phyloP scores from a whole-genome alignment of 2,113 vertebrate genomes.

The Phyllopteryx taeniolatus region DNA sequence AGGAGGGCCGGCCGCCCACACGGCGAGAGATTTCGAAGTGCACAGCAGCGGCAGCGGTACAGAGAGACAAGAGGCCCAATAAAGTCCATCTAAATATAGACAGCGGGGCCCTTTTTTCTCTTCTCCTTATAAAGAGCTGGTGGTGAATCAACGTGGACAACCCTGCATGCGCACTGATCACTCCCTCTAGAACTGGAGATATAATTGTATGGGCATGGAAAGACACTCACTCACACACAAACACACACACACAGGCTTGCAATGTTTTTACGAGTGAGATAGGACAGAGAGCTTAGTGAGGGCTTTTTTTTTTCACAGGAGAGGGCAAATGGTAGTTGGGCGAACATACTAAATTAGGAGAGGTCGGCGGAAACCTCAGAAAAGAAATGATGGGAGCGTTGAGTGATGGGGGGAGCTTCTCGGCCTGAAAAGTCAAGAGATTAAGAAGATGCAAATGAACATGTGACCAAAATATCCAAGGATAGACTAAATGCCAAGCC shows the following conservation, averaged over 20 bases:
- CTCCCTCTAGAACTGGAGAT: slow-evolving; percentile 56
- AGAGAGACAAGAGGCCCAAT: slow-evolving; percentile 66
- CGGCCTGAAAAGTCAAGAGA: slow-evolving; percentile 25
- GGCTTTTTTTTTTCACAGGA: slow-evolving; percentile 41
- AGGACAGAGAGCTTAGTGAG: slow-evolving; percentile 28
- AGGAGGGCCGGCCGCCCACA: slow-evolving; percentile 58
- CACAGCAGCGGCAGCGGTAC: slow-evolving; percentile 29
- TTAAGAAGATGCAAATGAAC: slow-evolving; percentile 27
- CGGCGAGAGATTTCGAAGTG: slow-evolving; percentile 55
- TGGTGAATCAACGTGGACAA: slow-evolving; percentile 58
- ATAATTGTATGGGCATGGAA: slow-evolving; percentile 44
- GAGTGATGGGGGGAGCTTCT: slow-evolving; percentile 23
- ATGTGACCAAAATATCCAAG: slow-evolving; percentile 24
- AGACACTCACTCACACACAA: slow-evolving; percentile 18
- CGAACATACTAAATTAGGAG: slow-evolving; percentile 74
- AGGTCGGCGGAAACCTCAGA: slow-evolving; percentile 42
- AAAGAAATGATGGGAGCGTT: slow-evolving; percentile 35
- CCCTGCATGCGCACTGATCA: slow-evolving; percentile 44
- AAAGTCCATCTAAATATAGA: slow-evolving; percentile 77
- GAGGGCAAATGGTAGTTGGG: slow-evolving; percentile 42
- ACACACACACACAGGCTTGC: slow-evolving; percentile 20
- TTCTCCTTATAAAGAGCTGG: slow-evolving; percentile 78
- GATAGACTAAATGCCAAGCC: slow-evolving; percentile 26
- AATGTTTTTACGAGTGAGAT: slow-evolving; percentile 39
- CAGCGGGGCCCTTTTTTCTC: slow-evolving; percentile 53